phyloP scores from a whole-genome alignment of 2,888 invertebrate genomes.

The Tipula helvola region DNA sequence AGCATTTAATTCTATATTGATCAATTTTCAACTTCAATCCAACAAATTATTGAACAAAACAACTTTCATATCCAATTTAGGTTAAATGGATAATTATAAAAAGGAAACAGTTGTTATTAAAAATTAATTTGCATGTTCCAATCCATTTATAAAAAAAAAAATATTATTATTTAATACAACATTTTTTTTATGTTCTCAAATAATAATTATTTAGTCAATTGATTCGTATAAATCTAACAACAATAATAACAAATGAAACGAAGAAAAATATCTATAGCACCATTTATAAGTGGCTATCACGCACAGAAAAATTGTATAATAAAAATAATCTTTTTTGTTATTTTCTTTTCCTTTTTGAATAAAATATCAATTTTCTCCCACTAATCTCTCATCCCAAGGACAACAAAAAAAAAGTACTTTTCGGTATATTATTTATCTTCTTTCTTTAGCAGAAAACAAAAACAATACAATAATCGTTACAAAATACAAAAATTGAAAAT shows the following conservation, averaged over 20 bases:
- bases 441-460: not conserved
- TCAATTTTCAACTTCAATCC: not conserved
- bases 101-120: not conserved
- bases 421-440: not conserved
- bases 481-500: not conserved
- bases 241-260: not conserved
- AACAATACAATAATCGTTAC: not conserved
- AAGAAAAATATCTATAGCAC: not conserved
- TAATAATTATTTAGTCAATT: not conserved
- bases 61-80: not conserved
- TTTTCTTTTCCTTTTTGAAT: not conserved
- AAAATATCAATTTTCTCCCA: not conserved
- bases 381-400: not conserved
- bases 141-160: not conserved
- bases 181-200: not conserved
- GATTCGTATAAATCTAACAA: not conserved
- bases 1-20: not conserved
- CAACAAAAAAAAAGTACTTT: not conserved
- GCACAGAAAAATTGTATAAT: not conserved
- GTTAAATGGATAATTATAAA: not conserved
- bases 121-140: not conserved
- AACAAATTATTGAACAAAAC: not conserved
- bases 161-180: not conserved
- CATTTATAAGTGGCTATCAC: not conserved
- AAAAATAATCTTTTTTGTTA: not conserved